Evolutionary conservation across 1,140 invertebrate genomes (phyloP), one percentile per base, ranked within the genome.

Genomic region (Pseudomyrmex sp.): DNA sequence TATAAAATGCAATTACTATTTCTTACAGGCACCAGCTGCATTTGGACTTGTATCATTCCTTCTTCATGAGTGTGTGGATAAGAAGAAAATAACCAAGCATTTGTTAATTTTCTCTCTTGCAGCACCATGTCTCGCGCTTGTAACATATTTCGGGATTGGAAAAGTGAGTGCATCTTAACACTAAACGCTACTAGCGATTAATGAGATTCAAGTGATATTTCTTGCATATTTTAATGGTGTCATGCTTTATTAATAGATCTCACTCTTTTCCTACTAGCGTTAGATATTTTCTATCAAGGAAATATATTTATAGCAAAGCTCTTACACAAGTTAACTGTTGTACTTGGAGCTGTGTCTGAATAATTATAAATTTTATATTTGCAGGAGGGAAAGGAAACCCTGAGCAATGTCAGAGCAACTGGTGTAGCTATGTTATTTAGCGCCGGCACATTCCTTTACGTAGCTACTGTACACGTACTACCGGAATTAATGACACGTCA

Each of bases 381-480:
- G 74, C 90, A 96, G 95, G 95, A 96, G 90, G 95, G 95, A n/a
- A 96, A 96, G 93, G 96, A 96, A 93, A 95, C 95, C 1, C 89
- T 99, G 1, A 97, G 96, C 86, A 97, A 97, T 44, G 96, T 98
- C 10, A 98, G 99, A 94, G 98, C 98, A 2, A 99, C 97, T 93
- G 98, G 98, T 61, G 96, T 99, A 59, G 98, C 99, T 15, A 99
- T 99, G 98, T 94, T 99, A 20, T 99, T 99, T 93, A 99, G 98
- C 85, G 99, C 98, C 1, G 99, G 99, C 1, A 99, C 99, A 62
- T 99, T 99, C 94, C 95, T 99, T 8, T 99, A 99, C 92, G 99
- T 99, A 7, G 98, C 99, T 0, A 99, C 99, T 1, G 99, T 99
- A 1, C 99, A 99, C 94, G 98, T 99, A 2, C 93, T 99, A 61